Conservation (phyloP, 2,797 vertebrate species). For the Eospalax fontanierii region DNA sequence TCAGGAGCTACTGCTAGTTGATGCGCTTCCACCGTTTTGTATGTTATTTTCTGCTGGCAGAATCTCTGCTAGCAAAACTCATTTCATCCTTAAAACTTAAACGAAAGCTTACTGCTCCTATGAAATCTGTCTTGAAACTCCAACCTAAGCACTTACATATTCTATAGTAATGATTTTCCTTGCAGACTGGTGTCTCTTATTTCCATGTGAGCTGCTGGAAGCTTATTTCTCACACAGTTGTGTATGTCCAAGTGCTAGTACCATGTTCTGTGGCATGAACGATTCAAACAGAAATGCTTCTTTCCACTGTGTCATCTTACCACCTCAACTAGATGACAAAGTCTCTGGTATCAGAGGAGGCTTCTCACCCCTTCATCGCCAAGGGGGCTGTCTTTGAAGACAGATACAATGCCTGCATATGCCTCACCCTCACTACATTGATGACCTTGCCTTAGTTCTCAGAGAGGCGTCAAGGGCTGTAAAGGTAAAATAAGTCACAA, state of each 20-base stretch:
- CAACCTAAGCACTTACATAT: not conserved
- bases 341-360: not conserved
- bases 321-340: not conserved
- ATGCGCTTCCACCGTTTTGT: not conserved
- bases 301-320: too few species aligned
- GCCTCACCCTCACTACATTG: not conserved
- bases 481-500: not conserved
- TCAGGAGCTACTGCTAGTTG: not conserved
- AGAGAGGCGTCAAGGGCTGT: not conserved
- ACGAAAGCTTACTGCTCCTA: not conserved
- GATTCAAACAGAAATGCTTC: not conserved
- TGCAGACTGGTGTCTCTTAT: not conserved
- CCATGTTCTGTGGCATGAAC: not conserved
- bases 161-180: not conserved
- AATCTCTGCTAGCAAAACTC: not conserved
- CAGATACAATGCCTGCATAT: not conserved
- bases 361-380: not conserved
- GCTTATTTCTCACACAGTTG: not conserved
- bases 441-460: not conserved
- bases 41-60: not conserved
- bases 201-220: not conserved
- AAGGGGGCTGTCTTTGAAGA: not conserved
- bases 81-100: slow-evolving; percentile 10
- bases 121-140: not conserved
- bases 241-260: too few species aligned